Evolutionary conservation across 2,797 vertebrate genomes (phyloP).

Genomic region (Coregonus ussuriensis): DNA sequence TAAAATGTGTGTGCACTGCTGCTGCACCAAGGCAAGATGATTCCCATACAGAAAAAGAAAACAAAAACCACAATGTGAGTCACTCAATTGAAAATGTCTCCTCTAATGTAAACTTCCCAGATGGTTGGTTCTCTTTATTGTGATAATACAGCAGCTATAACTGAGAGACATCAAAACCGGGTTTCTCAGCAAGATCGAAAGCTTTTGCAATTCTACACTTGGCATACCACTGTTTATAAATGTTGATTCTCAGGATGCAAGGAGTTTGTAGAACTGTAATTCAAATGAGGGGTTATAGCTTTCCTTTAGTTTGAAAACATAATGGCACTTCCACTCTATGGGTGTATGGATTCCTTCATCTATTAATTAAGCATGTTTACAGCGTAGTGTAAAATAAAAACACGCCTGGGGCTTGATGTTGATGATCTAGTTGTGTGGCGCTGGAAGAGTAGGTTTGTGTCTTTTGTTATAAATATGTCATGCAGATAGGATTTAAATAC

Average conservation of each 20-base stretch:
- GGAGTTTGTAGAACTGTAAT: neutral
- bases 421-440: neutral
- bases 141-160: neutral
- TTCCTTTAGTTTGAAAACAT: neutral
- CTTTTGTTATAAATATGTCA: neutral
- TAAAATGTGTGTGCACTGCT: constrained; percentile 25
- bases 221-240: neutral
- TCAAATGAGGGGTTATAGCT: neutral
- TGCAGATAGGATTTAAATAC: neutral
- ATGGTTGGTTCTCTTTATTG: constrained; percentile 1
- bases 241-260: neutral
- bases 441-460: neutral
- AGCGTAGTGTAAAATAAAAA: neutral
- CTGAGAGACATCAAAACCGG: neutral
- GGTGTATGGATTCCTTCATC: neutral
- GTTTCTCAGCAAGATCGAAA: neutral
- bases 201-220: neutral
- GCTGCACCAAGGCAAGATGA: neutral
- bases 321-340: neutral
- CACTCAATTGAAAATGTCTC: constrained; percentile 1
- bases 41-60: constrained; percentile 12
- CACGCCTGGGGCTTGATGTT: neutral
- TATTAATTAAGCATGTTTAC: constrained; percentile 1
- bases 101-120: constrained; percentile 11
- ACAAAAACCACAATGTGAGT: neutral